A percentile compares a stretch with the other conserved stretches of the same genome.
These are phyloP conservation scores for Conus canariensis DNA, from an alignment of 2,888 invertebrate genomes.

Conservation along the genomic window DNA sequence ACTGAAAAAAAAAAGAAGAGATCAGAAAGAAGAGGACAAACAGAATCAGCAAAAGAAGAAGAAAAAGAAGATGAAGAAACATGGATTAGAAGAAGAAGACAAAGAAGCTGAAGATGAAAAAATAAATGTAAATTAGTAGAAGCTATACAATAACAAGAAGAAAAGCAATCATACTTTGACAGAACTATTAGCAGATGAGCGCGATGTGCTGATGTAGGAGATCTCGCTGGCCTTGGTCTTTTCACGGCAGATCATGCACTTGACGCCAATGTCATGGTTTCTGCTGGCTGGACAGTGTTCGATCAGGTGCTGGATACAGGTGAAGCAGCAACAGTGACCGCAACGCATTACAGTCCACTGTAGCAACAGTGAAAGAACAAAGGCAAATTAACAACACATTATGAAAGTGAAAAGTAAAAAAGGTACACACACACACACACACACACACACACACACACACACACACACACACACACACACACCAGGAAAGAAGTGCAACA, in stretches of 20 bases:
- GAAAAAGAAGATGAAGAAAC: neutral
- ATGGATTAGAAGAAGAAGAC: no score
- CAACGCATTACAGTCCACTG: conserved; percentile 87
- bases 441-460: conserved; percentile 40
- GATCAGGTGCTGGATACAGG: conserved; percentile 80
- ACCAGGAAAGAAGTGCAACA: neutral
- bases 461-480: conserved; percentile 35
- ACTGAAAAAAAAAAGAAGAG: no score
- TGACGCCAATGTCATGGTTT: conserved; percentile 58
- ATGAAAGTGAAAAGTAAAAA: conserved; percentile 1
- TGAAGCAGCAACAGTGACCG: conserved; percentile 86
- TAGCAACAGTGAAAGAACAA: conserved; percentile 79
- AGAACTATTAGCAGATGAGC: neutral
- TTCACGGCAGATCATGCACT: conserved; percentile 77
- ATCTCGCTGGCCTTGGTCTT: conserved; percentile 72
- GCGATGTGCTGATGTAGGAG: conserved; percentile 78
- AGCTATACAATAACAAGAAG: no score
- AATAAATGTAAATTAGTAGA: no score
- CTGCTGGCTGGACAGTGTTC: conserved; percentile 67
- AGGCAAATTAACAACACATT: conserved; percentile 84
- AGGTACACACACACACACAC: no score
- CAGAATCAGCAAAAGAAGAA: neutral
- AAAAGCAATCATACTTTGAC: conserved; percentile 28
- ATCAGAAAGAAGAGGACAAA: neutral
- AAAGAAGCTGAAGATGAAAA: no score